Base-by-base conservation (phyloP, 2,888 invertebrate species). In the Busseola fusca region DNA sequence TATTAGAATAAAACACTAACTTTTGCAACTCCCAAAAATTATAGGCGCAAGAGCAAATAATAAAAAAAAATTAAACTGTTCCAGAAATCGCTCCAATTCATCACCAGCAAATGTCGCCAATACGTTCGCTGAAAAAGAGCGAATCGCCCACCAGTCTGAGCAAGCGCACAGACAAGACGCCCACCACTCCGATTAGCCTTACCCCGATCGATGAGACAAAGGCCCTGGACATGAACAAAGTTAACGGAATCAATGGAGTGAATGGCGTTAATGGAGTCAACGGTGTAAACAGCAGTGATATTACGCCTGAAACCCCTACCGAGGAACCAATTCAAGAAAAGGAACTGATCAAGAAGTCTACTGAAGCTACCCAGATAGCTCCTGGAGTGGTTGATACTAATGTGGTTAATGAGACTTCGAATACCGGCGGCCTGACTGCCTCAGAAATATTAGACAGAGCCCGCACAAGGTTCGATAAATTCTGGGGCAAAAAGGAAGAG, bases 401-500 rank as follows among this genome's bases (percentile, higher is more conserved):
- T 30, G 94, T 96, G 9, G 95, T 95, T 30, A 96, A 95, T 52
- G 96, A 96, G 52, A 79, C 90, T 65, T 83, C 93, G 48, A 84
- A 87, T 67, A 86, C 88, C 63, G 95, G 95, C n/a, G 96, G 96
- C 3, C 94, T 97, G 58, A 95, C 96, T 64, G 97, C 97, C 52
- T 96, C 97, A 70, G 98, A 98, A 89, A 97, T 98, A 77, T 95
- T 98, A 82, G 98, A 98, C 90, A 97, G 97, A 91, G 98, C 98
- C 86, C 97, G 98, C 86, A 97, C 97, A 91, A 97, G 98, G 86
- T 98, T 98, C 90, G 98, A 98, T 93, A 97, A 97, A 89, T 98
- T 98, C 93, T 98, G 98, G 98, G 97, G 97, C 82, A 97, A 97
- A 87, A 96, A 96, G 86, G 97, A 96, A 86, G 96, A 96, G 85